phyloP scores from a whole-genome alignment of 2,797 vertebrate species.

The Avahi laniger region DNA sequence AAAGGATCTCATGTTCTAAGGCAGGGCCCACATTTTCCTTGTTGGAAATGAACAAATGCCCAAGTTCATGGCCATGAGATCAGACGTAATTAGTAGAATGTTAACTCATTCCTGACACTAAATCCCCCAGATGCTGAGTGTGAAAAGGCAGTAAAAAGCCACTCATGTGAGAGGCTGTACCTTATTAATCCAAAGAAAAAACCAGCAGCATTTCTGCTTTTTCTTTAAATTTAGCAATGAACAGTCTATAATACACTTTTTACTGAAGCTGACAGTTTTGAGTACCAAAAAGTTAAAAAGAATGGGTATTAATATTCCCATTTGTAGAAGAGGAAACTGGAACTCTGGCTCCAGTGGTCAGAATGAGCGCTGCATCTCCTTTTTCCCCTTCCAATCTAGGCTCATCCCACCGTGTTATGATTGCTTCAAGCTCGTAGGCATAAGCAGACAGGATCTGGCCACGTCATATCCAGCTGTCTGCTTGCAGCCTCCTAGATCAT shows the following conservation, averaged over 20 bases:
- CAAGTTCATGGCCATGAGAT: neutral
- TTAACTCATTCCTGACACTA: neutral
- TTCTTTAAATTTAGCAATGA: neutral
- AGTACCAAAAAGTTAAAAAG: neutral
- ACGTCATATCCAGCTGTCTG: neutral
- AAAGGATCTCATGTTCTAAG: conserved; percentile 18
- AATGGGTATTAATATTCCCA: neutral
- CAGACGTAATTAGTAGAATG: neutral
- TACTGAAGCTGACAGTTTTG: neutral
- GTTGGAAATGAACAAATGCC: neutral
- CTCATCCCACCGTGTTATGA: neutral
- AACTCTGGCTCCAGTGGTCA: neutral
- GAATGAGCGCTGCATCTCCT: neutral
- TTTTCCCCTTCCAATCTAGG: neutral
- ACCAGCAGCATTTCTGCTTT: neutral
- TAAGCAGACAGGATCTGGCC: neutral
- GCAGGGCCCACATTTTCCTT: neutral
- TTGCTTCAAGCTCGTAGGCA: neutral
- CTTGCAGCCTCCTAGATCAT: neutral
- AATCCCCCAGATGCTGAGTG: neutral
- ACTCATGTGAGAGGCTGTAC: neutral
- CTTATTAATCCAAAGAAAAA: neutral
- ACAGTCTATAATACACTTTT: neutral
- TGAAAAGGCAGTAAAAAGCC: neutral
- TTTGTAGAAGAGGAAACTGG: neutral